Percentiles rank a stretch among this genome's conserved stretches.
Conservation (phyloP, 2,888 invertebrate genomes). For the Phorcus lineatus region DNA sequence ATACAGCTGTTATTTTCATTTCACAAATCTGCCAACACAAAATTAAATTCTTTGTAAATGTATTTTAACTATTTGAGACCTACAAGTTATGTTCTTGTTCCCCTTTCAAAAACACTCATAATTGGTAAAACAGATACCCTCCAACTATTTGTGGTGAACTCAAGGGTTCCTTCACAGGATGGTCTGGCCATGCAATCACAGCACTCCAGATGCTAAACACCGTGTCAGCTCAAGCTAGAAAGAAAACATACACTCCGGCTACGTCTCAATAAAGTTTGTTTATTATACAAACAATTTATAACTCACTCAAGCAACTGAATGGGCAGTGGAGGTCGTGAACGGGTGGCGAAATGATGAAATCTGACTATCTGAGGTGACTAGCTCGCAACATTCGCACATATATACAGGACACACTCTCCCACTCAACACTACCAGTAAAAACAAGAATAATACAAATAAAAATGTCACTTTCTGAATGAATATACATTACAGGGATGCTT, state of each 20-base stretch:
- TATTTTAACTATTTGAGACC: too few species aligned
- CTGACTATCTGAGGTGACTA: conserved; percentile 6
- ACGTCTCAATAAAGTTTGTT: conserved; percentile 22
- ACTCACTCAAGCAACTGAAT: conserved; percentile 15
- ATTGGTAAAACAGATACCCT: too few species aligned
- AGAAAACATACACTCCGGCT: not conserved
- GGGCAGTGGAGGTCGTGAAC: conserved; percentile 1
- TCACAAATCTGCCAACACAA: too few species aligned
- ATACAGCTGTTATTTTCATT: too few species aligned
- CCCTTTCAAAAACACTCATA: too few species aligned
- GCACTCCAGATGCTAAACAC: too few species aligned
- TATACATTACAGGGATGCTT: not conserved
- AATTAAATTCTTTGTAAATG: too few species aligned
- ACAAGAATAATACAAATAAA: conserved; percentile 21
- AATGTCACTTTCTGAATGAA: not conserved
- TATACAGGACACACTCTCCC: not conserved
- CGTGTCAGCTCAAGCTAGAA: not conserved
- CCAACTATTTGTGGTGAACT: too few species aligned
- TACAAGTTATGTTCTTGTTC: too few species aligned
- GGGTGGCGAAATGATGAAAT: conserved; percentile 20
- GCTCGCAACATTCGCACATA: conserved; percentile 12
- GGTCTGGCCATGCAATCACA: too few species aligned
- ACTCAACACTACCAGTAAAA: not conserved
- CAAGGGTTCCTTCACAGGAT: too few species aligned
- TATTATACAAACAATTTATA: conserved; percentile 21